These are phyloP conservation scores for Heteromurus nitidus DNA, from an alignment of 2,888 invertebrate genomes.

Conservation along the genomic window DNA sequence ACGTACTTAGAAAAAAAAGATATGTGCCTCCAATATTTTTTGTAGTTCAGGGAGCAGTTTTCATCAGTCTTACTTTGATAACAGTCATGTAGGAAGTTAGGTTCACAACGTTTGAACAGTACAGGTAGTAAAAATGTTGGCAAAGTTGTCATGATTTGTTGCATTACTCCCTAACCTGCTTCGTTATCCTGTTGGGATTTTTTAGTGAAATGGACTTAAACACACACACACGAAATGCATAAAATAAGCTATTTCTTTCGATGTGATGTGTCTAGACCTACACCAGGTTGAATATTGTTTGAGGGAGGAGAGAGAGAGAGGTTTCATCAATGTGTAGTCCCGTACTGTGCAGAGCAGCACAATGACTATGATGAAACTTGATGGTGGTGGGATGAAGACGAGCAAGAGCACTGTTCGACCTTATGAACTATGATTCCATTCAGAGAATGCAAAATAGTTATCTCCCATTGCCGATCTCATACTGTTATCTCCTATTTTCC, in stretches of 20 bases:
- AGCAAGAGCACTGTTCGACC: constrained; percentile 44
- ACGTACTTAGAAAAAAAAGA: too few relatives aligned
- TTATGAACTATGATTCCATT: constrained; percentile 30
- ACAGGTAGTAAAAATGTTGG: constrained; percentile 5
- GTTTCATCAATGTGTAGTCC: background rate
- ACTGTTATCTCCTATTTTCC: constrained; percentile 52
- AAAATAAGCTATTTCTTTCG: background rate
- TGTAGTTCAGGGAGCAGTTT: constrained; percentile 22
- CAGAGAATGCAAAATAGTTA: constrained; percentile 47
- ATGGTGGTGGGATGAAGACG: constrained; percentile 18
- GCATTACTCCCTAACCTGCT: background rate
- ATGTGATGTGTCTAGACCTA: background rate
- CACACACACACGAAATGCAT: background rate
- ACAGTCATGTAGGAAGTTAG: constrained; percentile 3
- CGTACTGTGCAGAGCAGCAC: background rate
- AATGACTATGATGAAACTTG: constrained; percentile 8
- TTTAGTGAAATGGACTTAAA: constrained; percentile 5
- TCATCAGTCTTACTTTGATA: background rate
- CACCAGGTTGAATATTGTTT: constrained; percentile 5
- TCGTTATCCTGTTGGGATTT: background rate
- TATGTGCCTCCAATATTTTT: too few relatives aligned
- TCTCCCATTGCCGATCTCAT: constrained; percentile 39
- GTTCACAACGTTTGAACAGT: background rate
- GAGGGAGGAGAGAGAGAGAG: background rate
- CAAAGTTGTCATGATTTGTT: constrained; percentile 16